A percentile compares a stretch with the other conserved stretches of the same genome.
Conservation (phyloP, 1,140 invertebrate species). For the Drosophila pandora region DNA sequence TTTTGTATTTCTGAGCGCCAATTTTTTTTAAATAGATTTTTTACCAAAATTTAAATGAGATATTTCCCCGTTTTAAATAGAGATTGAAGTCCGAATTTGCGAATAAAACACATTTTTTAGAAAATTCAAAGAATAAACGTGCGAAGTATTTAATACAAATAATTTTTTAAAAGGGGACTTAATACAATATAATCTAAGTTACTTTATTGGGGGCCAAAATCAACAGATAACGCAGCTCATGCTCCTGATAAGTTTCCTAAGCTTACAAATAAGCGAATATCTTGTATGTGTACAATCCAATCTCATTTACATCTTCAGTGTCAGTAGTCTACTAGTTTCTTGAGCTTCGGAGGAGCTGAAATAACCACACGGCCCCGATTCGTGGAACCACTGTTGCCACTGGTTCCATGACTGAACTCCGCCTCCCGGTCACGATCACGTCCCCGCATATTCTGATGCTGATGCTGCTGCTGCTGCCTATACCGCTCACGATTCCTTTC, state of each 20-base stretch:
- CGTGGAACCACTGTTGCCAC: constrained; percentile 29
- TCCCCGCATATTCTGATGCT: constrained; percentile 25
- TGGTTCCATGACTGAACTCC: constrained; percentile 36
- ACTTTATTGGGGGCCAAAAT: constrained; percentile 52
- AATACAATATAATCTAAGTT: constrained; percentile 10
- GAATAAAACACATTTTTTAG: neutral
- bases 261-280: constrained; percentile 54
- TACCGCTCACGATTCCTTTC: constrained; percentile 60
- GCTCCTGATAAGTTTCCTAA: constrained; percentile 53
- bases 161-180: neutral
- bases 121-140: neutral
- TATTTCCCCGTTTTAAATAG: too few relatives aligned
- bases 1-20: too few relatives aligned
- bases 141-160: neutral
- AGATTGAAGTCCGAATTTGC: too few relatives aligned
- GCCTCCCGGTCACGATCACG: constrained; percentile 41
- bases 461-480: constrained; percentile 56
- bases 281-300: constrained; percentile 22
- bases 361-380: constrained; percentile 76
- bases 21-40: too few relatives aligned
- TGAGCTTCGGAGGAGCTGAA: constrained; percentile 79
- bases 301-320: constrained; percentile 14
- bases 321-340: constrained; percentile 82
- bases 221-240: constrained; percentile 46
- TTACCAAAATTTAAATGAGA: too few relatives aligned